Evolutionary conservation across 35 echinoderm and acorn worm genomes (phyloP).

Genomic region (Holothuria glaberrima): DNA sequence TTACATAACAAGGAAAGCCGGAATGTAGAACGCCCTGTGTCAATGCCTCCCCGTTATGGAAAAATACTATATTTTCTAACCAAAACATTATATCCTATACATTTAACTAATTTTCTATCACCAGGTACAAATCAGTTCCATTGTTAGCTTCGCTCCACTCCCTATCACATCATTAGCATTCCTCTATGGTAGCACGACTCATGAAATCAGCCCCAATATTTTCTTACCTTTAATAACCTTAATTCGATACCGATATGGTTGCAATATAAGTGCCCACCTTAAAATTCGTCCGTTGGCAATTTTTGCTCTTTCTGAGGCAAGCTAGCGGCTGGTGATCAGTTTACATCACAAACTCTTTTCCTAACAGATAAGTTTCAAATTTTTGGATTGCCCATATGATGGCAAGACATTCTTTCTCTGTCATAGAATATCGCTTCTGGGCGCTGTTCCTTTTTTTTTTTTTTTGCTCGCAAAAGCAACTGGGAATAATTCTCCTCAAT

Average conservation of each 20-base stretch:
- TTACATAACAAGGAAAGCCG: too few relatives aligned
- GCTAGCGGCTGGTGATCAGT: conserved; percentile 44
- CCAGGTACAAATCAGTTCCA: too few relatives aligned
- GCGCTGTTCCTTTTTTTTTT: background rate
- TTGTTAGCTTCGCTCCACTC: too few relatives aligned
- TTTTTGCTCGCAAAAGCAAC: conserved; percentile 39
- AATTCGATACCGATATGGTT: conserved; percentile 14
- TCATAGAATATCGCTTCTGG: conserved; percentile 12
- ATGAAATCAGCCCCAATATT: too few relatives aligned
- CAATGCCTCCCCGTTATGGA: too few relatives aligned
- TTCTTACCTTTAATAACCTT: conserved; percentile 21
- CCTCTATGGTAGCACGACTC: too few relatives aligned
- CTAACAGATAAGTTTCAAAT: conserved; percentile 19
- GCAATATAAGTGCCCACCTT: background rate
- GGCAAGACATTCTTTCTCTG: conserved; percentile 33
- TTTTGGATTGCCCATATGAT: conserved; percentile 24
- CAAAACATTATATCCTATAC: too few relatives aligned
- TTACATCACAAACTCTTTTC: conserved; percentile 29
- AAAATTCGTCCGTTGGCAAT: conserved; percentile 31
- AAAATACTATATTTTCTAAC: too few relatives aligned
- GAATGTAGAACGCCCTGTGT: too few relatives aligned
- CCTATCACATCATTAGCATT: too few relatives aligned
- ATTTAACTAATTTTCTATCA: too few relatives aligned
- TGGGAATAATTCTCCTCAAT: background rate
- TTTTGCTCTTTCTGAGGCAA: background rate